Conservation (phyloP, 1,140 invertebrate species). For the Neodiprion virginianus region DNA sequence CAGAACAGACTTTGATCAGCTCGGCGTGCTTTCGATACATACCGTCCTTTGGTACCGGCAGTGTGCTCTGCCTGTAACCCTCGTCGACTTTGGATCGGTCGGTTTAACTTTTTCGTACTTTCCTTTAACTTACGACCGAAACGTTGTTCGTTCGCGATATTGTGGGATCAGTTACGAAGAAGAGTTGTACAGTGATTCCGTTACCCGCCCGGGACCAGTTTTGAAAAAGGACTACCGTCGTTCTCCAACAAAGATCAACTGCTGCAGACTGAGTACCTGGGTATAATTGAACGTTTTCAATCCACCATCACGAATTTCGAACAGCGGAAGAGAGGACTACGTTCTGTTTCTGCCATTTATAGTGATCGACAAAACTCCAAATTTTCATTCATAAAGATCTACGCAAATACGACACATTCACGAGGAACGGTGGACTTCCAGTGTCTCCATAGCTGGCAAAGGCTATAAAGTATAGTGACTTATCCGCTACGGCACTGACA, state of each 20-base stretch:
- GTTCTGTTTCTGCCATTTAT: too few species aligned
- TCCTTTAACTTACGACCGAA: background rate
- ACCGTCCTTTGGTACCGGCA: background rate
- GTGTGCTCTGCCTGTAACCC: background rate
- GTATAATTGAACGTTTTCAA: background rate
- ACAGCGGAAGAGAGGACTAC: too few species aligned
- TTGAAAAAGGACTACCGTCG: background rate
- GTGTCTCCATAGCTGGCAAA: too few species aligned
- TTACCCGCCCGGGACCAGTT: background rate
- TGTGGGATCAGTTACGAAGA: background rate
- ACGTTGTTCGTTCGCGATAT: background rate
- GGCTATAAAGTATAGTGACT: too few species aligned
- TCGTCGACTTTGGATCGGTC: background rate
- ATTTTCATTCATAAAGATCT: too few species aligned
- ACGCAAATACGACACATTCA: too few species aligned
- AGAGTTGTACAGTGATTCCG: background rate
- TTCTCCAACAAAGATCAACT: background rate
- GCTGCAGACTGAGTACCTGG: background rate
- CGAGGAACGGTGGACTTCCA: too few species aligned
- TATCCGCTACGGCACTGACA: too few species aligned
- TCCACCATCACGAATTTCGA: too few species aligned
- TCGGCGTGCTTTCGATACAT: background rate
- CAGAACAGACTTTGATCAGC: constrained; percentile 19
- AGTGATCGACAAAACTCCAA: too few species aligned
- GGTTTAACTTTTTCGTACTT: background rate